These are phyloP conservation scores for Rhopilema esculentum DNA, from an alignment of 30 jellyfish, hydroid and myxozoan genomes.

Conservation along the genomic window DNA sequence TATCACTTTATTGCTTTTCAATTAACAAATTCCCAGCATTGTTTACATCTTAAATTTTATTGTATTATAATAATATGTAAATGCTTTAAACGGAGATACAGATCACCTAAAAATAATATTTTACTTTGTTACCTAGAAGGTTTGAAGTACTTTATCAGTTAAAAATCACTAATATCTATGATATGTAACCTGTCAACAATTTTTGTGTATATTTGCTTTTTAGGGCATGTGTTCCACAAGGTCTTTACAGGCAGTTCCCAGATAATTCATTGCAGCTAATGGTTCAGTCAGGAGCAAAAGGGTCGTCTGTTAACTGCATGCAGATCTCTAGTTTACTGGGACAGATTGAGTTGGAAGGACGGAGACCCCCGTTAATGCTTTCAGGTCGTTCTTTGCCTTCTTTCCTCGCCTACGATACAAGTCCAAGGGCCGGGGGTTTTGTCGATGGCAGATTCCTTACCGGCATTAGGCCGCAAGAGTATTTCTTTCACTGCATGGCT, in stretches of 20 bases:
- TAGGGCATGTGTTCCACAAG: slow-evolving; percentile 94
- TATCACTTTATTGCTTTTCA: background rate
- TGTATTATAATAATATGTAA: no score
- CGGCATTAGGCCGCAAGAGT: slow-evolving; percentile 99
- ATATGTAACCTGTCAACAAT: no score
- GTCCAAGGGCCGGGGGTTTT: slow-evolving; percentile 99
- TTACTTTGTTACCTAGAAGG: background rate
- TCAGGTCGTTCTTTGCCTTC: slow-evolving; percentile 99
- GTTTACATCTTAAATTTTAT: background rate
- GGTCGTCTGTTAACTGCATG: slow-evolving; percentile 98
- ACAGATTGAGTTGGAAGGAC: slow-evolving; percentile 99
- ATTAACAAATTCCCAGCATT: background rate
- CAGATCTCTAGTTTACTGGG: slow-evolving; percentile 99
- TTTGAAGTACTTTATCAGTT: no score
- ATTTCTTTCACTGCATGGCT: slow-evolving; percentile 99
- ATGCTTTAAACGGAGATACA: background rate
- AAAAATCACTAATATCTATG: no score
- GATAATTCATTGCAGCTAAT: slow-evolving; percentile 94
- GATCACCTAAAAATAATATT: background rate
- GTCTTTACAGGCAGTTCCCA: slow-evolving; percentile 92
- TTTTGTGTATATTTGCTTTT: background rate
- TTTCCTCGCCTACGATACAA: slow-evolving; percentile 92
- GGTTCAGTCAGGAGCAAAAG: slow-evolving; percentile 99
- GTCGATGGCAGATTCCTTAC: slow-evolving; percentile 97
- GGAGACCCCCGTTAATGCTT: slow-evolving; percentile 98